Conservation (phyloP, 2,797 vertebrate genomes). For the Borostomias antarcticus region DNA sequence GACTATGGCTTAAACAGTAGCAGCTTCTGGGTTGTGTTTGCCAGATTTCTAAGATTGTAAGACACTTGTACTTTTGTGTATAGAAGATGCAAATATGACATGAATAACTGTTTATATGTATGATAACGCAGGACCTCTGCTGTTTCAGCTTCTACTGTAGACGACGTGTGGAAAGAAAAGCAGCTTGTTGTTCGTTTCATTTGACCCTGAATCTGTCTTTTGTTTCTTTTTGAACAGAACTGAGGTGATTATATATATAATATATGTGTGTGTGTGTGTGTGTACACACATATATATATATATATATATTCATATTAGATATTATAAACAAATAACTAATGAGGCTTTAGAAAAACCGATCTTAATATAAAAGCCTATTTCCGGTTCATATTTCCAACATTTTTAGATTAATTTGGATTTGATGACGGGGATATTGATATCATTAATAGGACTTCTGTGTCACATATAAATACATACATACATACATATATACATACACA, state of each 20-base stretch:
- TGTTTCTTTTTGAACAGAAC: slow-evolving; percentile 7
- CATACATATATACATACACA: not conserved
- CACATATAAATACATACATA: not conserved
- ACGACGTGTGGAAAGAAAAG: slow-evolving; percentile 40
- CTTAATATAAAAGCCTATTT: too few relatives aligned
- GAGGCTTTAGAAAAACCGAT: too few relatives aligned
- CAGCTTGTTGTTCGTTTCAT: slow-evolving; percentile 37
- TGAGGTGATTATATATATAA: too few relatives aligned
- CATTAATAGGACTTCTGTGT: slow-evolving; percentile 14
- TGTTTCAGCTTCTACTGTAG: slow-evolving; percentile 58
- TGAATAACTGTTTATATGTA: slow-evolving; percentile 66
- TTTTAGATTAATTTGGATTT: not conserved
- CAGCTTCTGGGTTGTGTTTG: slow-evolving; percentile 50
- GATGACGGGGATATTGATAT: slow-evolving; percentile 40
- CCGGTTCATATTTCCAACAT: too few relatives aligned
- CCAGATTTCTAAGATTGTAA: slow-evolving; percentile 49
- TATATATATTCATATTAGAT: too few relatives aligned
- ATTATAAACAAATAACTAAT: too few relatives aligned
- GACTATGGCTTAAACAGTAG: slow-evolving; percentile 50
- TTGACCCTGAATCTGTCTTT: slow-evolving; percentile 44
- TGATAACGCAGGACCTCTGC: slow-evolving; percentile 51
- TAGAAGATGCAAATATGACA: slow-evolving; percentile 60
- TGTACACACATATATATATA: too few relatives aligned
- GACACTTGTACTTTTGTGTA: slow-evolving; percentile 47
- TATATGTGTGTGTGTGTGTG: too few relatives aligned